A percentile compares a stretch with the other conserved stretches of the same genome.
Conservation (phyloP, 2,888 invertebrate genomes). For the Glomeris marginata region DNA sequence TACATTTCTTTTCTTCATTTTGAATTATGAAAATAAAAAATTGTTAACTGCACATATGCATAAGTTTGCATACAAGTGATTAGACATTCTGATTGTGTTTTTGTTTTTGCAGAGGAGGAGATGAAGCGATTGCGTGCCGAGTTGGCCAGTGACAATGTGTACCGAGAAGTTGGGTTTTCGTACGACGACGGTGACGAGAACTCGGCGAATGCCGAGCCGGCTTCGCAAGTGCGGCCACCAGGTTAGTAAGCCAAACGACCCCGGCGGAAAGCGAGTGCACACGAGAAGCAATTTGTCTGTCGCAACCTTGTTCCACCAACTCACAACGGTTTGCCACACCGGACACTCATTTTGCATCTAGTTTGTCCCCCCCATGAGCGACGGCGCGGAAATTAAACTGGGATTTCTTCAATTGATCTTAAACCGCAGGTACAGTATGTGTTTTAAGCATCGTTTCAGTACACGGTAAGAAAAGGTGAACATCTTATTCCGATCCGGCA, state of each 20-base stretch:
- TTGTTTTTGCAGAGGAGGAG: slow-evolving; percentile 61
- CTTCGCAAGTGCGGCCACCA: background rate
- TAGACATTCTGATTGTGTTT: no score
- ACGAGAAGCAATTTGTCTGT: background rate
- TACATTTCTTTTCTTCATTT: slow-evolving; percentile 9
- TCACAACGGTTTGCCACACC: no score
- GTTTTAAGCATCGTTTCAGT: slow-evolving; percentile 37
- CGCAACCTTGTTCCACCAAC: no score
- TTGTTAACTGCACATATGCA: no score
- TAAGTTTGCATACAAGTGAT: no score
- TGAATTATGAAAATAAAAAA: no score
- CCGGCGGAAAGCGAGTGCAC: background rate
- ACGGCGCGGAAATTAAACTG: no score
- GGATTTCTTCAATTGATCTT: no score
- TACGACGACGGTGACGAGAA: slow-evolving; percentile 24
- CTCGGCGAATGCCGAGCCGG: background rate
- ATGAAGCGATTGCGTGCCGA: slow-evolving; percentile 66
- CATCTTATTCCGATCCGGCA: slow-evolving; percentile 13
- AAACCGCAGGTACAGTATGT: background rate
- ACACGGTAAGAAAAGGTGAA: slow-evolving; percentile 31
- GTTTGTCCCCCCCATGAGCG: no score
- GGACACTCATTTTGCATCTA: no score
- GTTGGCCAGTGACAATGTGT: slow-evolving; percentile 26
- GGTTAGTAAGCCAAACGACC: slow-evolving; percentile 1
- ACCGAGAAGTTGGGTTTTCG: slow-evolving; percentile 33